These are phyloP conservation scores for Apodemus agrarius DNA, from an alignment of 2,797 vertebrate species.

Conservation along the genomic window DNA sequence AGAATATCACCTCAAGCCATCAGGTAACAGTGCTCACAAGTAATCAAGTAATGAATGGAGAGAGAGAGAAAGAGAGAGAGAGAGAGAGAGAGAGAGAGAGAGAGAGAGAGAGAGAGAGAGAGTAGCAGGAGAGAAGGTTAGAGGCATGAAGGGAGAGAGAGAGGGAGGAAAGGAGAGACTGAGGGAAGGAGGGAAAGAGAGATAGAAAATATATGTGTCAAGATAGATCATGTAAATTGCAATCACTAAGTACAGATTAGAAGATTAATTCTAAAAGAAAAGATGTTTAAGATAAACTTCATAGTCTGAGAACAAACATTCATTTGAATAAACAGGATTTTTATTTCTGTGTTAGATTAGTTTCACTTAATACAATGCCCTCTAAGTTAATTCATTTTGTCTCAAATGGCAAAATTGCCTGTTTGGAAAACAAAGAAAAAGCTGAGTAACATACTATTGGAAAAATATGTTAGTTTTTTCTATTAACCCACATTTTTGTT, in stretches of 20 bases:
- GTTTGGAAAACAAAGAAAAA: neutral
- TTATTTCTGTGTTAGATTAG: neutral
- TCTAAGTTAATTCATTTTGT: neutral
- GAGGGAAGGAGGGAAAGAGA: no score
- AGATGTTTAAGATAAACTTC: neutral
- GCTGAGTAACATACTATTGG: neutral
- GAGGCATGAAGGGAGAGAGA: neutral
- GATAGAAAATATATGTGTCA: neutral
- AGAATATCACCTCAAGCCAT: neutral
- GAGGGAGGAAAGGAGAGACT: neutral
- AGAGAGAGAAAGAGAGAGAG: no score
- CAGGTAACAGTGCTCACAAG: neutral
- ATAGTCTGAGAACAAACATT: no score
- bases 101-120: no score
- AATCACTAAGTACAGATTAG: neutral
- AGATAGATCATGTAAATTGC: neutral
- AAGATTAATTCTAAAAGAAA: neutral
- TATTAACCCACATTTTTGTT: neutral
- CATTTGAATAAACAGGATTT: neutral
- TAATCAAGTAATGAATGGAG: neutral
- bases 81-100: no score
- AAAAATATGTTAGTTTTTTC: neutral
- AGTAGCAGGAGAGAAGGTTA: no score
- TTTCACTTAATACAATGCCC: neutral
- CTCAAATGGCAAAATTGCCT: neutral